Conservation (phyloP, 2,113 vertebrate species). For the Chitala chitala region DNA sequence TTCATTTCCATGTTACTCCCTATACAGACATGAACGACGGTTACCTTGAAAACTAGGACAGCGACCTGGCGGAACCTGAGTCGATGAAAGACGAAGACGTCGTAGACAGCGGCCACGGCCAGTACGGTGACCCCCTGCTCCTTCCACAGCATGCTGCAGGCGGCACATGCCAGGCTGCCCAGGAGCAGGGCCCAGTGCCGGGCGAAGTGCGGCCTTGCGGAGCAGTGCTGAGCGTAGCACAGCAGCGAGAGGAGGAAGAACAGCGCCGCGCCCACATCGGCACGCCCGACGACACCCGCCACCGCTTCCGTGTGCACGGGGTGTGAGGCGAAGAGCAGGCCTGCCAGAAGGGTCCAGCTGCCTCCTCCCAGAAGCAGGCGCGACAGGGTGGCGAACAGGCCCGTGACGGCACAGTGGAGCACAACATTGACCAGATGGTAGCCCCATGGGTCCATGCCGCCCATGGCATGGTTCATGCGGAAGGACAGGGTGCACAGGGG, state of each 20-base stretch:
- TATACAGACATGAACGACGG: constrained; percentile 25
- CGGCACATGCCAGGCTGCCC: constrained; percentile 67
- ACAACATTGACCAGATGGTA: constrained; percentile 85
- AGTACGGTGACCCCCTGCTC: constrained; percentile 93
- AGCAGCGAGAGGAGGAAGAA: constrained; percentile 86
- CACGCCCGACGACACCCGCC: constrained; percentile 87
- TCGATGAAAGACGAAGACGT: constrained; percentile 83
- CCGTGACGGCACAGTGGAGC: constrained; percentile 80
- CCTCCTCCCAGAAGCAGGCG: constrained; percentile 78
- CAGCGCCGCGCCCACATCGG: constrained; percentile 84
- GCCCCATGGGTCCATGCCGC: constrained; percentile 83
- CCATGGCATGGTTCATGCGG: constrained; percentile 82
- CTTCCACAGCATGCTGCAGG: constrained; percentile 94
- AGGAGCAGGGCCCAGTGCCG: constrained; percentile 82
- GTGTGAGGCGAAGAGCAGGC: constrained; percentile 89
- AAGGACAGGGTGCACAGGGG: constrained; percentile 93
- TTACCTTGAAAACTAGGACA: constrained; percentile 80
- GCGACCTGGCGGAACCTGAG: constrained; percentile 75
- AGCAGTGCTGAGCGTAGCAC: constrained; percentile 82
- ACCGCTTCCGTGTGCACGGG: constrained; percentile 91
- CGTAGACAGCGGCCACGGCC: constrained; percentile 80
- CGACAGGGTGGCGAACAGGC: constrained; percentile 84
- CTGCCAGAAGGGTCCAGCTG: constrained; percentile 81
- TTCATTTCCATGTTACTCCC: no score
- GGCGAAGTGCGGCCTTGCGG: constrained; percentile 55